phyloP scores from a whole-genome alignment of 1,140 invertebrate genomes.

The Leptoteleia sp. region DNA sequence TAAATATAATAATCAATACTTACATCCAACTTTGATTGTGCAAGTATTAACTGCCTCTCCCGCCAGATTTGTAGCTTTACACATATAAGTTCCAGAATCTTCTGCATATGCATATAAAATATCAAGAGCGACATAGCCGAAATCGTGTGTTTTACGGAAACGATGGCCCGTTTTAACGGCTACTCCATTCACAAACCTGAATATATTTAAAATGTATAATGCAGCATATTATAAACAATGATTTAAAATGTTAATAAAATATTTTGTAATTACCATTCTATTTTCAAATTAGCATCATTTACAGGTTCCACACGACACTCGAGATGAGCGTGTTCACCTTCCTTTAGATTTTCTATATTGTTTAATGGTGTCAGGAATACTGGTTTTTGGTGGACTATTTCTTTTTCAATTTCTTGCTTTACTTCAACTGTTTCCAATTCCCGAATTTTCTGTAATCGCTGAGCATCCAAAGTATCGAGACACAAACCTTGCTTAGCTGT shows the following conservation, averaged over 20 bases:
- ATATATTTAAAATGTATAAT: neutral
- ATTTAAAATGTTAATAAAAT: too few species aligned
- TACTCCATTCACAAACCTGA: constrained; percentile 79
- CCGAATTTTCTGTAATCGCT: constrained; percentile 92
- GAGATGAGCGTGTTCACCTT: constrained; percentile 95
- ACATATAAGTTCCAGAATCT: constrained; percentile 96
- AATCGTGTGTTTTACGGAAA: constrained; percentile 95
- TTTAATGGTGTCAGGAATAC: constrained; percentile 93
- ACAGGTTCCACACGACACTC: constrained; percentile 97
- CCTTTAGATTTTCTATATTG: constrained; percentile 92
- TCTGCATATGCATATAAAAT: constrained; percentile 95
- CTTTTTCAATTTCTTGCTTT: constrained; percentile 88
- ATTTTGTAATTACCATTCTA: constrained; percentile 97
- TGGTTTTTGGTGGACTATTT: constrained; percentile 89
- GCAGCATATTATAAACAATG: neutral
- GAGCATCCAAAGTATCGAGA: constrained; percentile 93
- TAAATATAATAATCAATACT: constrained; percentile 64
- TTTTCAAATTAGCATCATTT: constrained; percentile 95
- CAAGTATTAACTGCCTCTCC: constrained; percentile 94
- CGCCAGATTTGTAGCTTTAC: constrained; percentile 92
- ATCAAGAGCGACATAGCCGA: constrained; percentile 97
- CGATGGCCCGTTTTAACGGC: constrained; percentile 86
- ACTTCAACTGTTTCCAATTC: constrained; percentile 92
- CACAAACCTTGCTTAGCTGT: constrained; percentile 91
- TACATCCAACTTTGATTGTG: constrained; percentile 90